These are phyloP conservation scores for Lepilemur ruficaudatus DNA, from an alignment of 2,797 vertebrate species.

Conservation along the genomic window DNA sequence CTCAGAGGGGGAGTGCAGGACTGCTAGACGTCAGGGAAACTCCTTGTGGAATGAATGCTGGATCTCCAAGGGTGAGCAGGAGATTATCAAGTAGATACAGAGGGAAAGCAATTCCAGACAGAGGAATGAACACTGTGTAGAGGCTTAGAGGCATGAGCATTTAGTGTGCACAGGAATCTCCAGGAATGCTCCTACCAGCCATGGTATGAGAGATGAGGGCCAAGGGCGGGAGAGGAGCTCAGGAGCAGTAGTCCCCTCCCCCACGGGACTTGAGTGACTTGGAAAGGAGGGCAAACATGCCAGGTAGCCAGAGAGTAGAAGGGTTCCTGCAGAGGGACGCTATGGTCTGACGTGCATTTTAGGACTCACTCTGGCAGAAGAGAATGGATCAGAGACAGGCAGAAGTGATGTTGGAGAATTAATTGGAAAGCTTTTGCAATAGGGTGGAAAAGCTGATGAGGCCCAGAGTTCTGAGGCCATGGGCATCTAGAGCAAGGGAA, in stretches of 20 bases:
- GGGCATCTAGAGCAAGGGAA: background rate
- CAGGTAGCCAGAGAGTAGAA: background rate
- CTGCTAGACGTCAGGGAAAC: background rate
- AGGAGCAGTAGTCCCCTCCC: background rate
- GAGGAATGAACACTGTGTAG: background rate
- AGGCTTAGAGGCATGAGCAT: background rate
- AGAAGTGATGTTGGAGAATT: background rate
- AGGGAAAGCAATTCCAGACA: background rate
- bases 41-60: background rate
- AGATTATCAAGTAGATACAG: background rate
- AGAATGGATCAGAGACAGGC: background rate
- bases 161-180: background rate
- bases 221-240: background rate
- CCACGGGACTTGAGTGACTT: background rate
- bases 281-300: background rate
- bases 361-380: background rate
- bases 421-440: background rate
- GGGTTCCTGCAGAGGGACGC: background rate
- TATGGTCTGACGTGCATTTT: background rate
- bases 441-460: background rate
- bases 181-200: background rate
- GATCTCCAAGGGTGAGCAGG: background rate
- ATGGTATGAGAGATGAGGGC: rapidly evolving
- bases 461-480: background rate
- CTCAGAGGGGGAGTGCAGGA: background rate